Evolutionary conservation across 1,140 invertebrate genomes (phyloP).

Genomic region (Cecropterus lyciades): DNA sequence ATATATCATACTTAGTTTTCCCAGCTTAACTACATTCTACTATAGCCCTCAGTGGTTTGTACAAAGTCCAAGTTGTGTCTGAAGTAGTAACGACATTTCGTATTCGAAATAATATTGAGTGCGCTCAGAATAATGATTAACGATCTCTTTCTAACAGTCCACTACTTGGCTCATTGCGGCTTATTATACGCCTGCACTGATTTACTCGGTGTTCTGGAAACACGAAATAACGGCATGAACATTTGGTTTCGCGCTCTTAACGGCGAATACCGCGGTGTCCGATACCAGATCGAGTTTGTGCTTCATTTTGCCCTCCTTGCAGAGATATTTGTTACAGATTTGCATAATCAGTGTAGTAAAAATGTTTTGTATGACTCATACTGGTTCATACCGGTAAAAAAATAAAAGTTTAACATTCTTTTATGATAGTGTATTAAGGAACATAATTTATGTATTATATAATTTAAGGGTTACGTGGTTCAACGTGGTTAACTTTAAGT

Average conservation of each 20-base stretch:
- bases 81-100: no score
- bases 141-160: constrained; percentile 44
- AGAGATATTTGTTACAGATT: not conserved
- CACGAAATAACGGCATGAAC: constrained; percentile 44
- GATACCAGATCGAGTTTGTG: not conserved
- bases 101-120: constrained; percentile 3
- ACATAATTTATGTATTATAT: no score
- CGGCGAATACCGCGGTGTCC: constrained; percentile 1
- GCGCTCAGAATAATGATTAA: constrained; percentile 31
- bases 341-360: not conserved
- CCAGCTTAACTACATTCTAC: no score
- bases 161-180: constrained; percentile 42
- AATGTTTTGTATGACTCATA: not conserved
- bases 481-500: no score
- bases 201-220: constrained; percentile 46
- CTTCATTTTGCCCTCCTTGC: not conserved
- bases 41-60: no score
- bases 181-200: constrained; percentile 42
- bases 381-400: not conserved
- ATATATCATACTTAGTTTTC: no score
- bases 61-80: no score
- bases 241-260: constrained; percentile 38
- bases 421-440: no score
- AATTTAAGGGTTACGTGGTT: no score
- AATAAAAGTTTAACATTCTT: no score